Conservation (phyloP, 2,797 vertebrate genomes). For the Neopelma chrysocephalum region DNA sequence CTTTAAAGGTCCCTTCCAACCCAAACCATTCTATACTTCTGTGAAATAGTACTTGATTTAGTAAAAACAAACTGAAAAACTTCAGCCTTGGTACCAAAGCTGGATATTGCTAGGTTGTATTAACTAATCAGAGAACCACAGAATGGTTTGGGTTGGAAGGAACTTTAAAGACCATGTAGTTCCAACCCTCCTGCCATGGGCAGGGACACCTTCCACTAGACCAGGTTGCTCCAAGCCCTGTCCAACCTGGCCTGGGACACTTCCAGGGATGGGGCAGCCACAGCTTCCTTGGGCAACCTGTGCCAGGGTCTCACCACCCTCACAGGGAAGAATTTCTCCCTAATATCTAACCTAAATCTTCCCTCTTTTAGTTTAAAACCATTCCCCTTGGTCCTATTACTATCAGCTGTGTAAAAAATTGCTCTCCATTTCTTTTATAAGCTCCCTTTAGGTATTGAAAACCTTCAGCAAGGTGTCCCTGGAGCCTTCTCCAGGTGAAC, state of each 20-base stretch:
- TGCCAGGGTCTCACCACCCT: fast-evolving
- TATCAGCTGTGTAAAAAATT: background rate
- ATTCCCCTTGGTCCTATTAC: background rate
- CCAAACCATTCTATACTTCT: background rate
- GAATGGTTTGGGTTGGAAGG: background rate
- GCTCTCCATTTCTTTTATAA: background rate
- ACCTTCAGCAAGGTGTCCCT: fast-evolving
- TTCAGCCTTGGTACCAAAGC: background rate
- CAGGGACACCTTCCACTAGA: background rate
- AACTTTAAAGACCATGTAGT: background rate
- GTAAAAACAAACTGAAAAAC: background rate
- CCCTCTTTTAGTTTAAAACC: background rate
- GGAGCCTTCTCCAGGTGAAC: background rate
- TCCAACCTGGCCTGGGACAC: background rate
- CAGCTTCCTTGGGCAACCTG: fast-evolving
- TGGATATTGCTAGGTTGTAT: background rate
- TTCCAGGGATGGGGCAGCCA: background rate
- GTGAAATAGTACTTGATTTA: background rate
- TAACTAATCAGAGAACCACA: background rate
- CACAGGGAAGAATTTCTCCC: background rate
- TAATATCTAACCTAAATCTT: background rate
- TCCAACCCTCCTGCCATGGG: background rate
- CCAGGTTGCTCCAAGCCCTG: fast-evolving
- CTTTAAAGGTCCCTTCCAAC: background rate
- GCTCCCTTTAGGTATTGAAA: no score